Base-by-base conservation (phyloP, 2,797 vertebrate species). In the Yasuhikotakia modesta region DNA sequence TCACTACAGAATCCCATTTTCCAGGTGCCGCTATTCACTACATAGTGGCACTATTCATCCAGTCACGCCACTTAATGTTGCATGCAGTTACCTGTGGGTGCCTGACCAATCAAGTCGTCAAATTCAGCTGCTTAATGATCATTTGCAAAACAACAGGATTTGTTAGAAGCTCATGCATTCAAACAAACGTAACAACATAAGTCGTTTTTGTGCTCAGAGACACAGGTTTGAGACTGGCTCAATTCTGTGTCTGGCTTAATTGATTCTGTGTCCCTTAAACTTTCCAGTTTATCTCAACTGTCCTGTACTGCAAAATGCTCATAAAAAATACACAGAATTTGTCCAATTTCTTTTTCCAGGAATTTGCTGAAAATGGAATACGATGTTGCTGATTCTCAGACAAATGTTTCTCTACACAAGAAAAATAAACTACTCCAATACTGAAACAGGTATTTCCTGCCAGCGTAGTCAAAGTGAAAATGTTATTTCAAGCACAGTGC, bases 1-100 rank as follows among this genome's bases (percentile, higher is more conserved):
- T 73, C 79, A 72, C 69, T 79, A 76, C 85, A 85, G 84, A 88
- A 91, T 90, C 80, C 86, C 83, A 89, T 90, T 89, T 87, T 83
- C 22, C 65, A 85, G 67, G 79, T 70, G 80, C 73, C 78, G 78
- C 83, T 81, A 68, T 87, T 86, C 86, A 78, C 84, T 88, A 82
- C 81, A n/a, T n/a, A n/a, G n/a, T n/a, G 30, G 79, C n/a, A n/a
- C n/a, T n/a, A n/a, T n/a, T n/a, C n/a, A 83, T 84, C 86, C 83
- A 74, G 85, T 87, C 77, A 35, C 22, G 52, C 76, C 83, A 71
- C 75, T 76, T 52, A 83, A 76, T 71, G 58, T 46, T 55, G 61
- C 48, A 70, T 80, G 76, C 73, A 76, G 76, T 39, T 52, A 65
- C 61, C 72, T 8, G 30, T 66, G 14, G 32, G 52, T 70, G 11